phyloP scores from a whole-genome alignment of 2,113 vertebrate species.

The Anarrhichthys ocellatus region DNA sequence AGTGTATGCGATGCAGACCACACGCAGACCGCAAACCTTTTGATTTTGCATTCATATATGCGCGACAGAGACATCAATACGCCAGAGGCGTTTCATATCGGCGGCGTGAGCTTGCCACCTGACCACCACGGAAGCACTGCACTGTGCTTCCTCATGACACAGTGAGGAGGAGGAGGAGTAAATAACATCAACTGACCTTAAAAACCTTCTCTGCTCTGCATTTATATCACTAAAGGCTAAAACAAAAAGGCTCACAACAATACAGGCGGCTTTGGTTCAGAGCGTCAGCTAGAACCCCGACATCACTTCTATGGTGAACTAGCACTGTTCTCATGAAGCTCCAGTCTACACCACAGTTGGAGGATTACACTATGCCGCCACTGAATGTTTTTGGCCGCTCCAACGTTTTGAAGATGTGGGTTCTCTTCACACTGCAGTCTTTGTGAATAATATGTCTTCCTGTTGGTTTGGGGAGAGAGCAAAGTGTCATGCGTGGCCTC shows the following conservation, averaged over 20 bases:
- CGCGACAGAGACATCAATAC: not conserved
- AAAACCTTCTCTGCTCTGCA: not conserved
- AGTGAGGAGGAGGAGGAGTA: too few relatives aligned
- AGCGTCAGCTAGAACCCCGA: not conserved
- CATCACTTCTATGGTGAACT: not conserved
- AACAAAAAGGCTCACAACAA: not conserved
- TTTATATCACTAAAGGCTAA: not conserved
- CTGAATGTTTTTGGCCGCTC: not conserved
- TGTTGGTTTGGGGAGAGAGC: not conserved
- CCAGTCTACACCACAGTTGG: not conserved
- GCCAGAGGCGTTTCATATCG: not conserved
- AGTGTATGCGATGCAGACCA: not conserved
- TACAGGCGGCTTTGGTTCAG: not conserved
- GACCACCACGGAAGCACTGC: conserved; percentile 21
- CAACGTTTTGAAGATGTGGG: not conserved
- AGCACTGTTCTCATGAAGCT: not conserved
- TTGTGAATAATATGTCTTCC: not conserved
- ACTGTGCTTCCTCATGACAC: not conserved
- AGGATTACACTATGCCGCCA: not conserved
- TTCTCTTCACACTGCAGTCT: not conserved
- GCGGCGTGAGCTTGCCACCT: conserved; percentile 26
- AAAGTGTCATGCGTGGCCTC: not conserved
- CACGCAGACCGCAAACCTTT: not conserved
- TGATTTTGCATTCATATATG: conserved; percentile 40
- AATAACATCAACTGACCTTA: conserved; percentile 13